Evolutionary conservation across 2,113 vertebrate species (phyloP).

Genomic region (Aegypius monachus): DNA sequence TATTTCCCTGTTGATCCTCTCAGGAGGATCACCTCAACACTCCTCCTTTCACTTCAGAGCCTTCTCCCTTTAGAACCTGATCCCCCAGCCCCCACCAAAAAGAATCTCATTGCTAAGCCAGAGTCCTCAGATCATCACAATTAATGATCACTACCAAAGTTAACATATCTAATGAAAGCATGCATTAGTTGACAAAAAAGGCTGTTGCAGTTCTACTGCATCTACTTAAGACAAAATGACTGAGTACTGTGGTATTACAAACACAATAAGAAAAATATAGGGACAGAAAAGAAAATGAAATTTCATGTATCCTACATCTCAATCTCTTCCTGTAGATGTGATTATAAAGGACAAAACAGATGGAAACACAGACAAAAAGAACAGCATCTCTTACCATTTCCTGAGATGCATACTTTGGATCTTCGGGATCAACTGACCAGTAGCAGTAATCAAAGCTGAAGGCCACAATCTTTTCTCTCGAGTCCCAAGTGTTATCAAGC

Average conservation of each 20-base stretch:
- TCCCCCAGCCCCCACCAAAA: not conserved
- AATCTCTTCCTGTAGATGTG: not conserved
- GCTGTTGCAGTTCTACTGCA: not conserved
- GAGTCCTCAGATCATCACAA: not conserved
- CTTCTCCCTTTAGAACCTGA: not conserved
- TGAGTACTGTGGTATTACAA: not conserved
- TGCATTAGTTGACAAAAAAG: not conserved
- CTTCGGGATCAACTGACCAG: constrained; percentile 90
- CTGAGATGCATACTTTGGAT: constrained; percentile 89
- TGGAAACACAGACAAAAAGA: not conserved
- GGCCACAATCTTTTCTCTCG: constrained; percentile 85
- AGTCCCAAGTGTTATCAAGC: constrained; percentile 75
- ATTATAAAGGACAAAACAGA: not conserved
- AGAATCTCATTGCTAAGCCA: not conserved
- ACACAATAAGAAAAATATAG: not conserved
- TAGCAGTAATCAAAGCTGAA: constrained; percentile 98
- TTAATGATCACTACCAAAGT: not conserved
- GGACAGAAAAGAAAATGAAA: not conserved
- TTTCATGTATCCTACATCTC: not conserved
- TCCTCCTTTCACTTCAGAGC: not conserved
- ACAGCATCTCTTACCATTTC: constrained; percentile 83
- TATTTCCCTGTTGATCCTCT: not conserved
- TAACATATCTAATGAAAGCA: rapidly evolving
- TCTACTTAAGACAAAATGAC: not conserved
- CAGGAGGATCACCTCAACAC: not conserved